Evolutionary conservation across 1,140 invertebrate species (phyloP).

Genomic region (Aricia agestis): DNA sequence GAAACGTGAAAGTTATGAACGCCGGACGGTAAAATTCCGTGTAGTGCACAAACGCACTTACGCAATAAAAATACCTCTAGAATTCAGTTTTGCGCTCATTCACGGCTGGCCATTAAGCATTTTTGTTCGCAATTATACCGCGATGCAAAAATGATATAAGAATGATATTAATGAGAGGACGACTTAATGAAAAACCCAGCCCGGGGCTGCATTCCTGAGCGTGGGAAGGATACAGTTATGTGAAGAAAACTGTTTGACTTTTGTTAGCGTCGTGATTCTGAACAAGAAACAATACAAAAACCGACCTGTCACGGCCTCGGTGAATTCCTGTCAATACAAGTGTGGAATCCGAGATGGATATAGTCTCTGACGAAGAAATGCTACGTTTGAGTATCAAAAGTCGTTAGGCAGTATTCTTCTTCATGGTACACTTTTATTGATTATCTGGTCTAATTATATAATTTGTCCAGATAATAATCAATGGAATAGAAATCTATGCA

Average conservation of each 20-base stretch:
- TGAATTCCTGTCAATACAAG: neutral
- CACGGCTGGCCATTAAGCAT: constrained; percentile 11
- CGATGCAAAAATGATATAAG: constrained; percentile 42
- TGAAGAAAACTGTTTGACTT: constrained; percentile 59
- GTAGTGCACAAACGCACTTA: too few species aligned
- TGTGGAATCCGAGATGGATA: neutral
- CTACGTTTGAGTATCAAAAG: too few species aligned
- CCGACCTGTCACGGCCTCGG: neutral
- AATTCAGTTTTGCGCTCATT: constrained; percentile 7
- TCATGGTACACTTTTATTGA: too few species aligned
- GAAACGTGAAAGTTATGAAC: too few species aligned
- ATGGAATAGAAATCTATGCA: too few species aligned
- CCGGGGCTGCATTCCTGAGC: constrained; percentile 44
- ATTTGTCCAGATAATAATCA: too few species aligned
- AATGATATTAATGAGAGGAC: constrained; percentile 39
- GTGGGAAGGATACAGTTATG: constrained; percentile 62
- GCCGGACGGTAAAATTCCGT: too few species aligned
- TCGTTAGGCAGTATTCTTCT: too few species aligned
- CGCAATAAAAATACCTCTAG: constrained; percentile 1
- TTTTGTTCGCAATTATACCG: constrained; percentile 22
- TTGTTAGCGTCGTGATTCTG: constrained; percentile 33
- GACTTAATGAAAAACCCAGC: constrained; percentile 43
- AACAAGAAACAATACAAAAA: constrained; percentile 3
- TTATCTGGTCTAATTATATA: too few species aligned
- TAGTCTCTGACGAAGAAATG: too few species aligned